Percentiles rank a stretch among this genome's conserved stretches.
Conservation (phyloP, 2,888 invertebrate species). For the Cryptosula pallasiana region DNA sequence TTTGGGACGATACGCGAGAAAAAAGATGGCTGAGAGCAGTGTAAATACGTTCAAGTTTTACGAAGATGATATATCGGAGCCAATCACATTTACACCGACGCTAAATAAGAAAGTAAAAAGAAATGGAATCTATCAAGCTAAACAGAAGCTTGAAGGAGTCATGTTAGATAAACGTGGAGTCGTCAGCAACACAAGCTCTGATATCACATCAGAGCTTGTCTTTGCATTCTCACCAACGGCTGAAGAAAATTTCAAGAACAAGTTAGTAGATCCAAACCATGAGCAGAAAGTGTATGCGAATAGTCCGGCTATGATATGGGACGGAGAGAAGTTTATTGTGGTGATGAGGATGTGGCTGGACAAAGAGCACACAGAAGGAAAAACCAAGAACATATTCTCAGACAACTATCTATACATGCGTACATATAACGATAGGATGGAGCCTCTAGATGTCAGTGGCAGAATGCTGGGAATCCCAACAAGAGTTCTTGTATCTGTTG, state of each 20-base stretch:
- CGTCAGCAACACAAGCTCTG: not conserved
- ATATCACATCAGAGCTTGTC: slow-evolving; percentile 23
- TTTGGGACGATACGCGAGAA: not conserved
- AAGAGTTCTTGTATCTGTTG: not conserved
- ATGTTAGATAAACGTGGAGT: not conserved
- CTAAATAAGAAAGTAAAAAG: not conserved
- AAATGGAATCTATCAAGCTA: not conserved
- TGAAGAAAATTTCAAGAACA: slow-evolving; percentile 27
- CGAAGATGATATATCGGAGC: not conserved
- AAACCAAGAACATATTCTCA: slow-evolving; percentile 31
- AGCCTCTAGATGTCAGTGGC: slow-evolving; percentile 31
- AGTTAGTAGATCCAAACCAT: slow-evolving; percentile 31
- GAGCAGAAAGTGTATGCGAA: slow-evolving; percentile 33
- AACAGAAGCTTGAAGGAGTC: not conserved
- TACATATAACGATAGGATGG: slow-evolving; percentile 31
- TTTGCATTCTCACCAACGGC: slow-evolving; percentile 35
- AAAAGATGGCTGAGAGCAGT: not conserved
- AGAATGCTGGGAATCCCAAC: slow-evolving; percentile 33
- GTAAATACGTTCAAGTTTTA: not conserved
- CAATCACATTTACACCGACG: not conserved
- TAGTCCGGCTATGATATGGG: slow-evolving; percentile 35
- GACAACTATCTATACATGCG: slow-evolving; percentile 36
- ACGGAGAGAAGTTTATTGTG: slow-evolving; percentile 30
- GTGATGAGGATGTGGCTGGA: slow-evolving; percentile 35
- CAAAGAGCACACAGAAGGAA: slow-evolving; percentile 30